These are phyloP conservation scores for Drosophila meridionalis DNA, from an alignment of 2,888 invertebrate genomes.

Conservation along the genomic window DNA sequence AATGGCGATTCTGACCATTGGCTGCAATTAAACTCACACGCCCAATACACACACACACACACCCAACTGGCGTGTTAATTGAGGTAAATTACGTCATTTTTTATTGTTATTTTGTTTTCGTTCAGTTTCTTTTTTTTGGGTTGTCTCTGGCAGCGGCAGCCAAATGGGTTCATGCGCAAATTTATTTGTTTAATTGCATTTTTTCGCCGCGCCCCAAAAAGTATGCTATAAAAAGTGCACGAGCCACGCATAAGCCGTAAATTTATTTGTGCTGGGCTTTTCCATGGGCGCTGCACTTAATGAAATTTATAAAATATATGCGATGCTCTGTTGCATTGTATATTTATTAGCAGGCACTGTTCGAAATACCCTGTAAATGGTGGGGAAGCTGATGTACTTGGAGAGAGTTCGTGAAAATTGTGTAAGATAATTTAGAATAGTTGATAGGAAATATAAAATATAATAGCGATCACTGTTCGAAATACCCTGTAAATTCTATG, in stretches of 20 bases:
- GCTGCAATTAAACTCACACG: conserved; percentile 73
- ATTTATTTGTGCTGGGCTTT: conserved; percentile 53
- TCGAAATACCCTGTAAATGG: neutral
- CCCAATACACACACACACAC: conserved; percentile 27
- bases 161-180: conserved; percentile 70
- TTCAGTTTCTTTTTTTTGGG: neutral
- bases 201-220: conserved; percentile 44
- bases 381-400: neutral
- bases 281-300: conserved; percentile 38
- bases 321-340: conserved; percentile 19
- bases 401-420: too few species aligned
- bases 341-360: conserved; percentile 25
- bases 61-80: conserved; percentile 77
- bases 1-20: conserved; percentile 69
- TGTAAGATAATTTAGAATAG: too few species aligned
- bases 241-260: conserved; percentile 60
- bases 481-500: too few species aligned
- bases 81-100: conserved; percentile 78
- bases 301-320: conserved; percentile 59
- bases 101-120: conserved; percentile 19
- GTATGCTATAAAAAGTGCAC: conserved; percentile 63
- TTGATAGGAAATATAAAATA: too few species aligned
- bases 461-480: too few species aligned
- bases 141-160: conserved; percentile 3
- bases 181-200: conserved; percentile 81